A percentile compares a stretch with the other conserved stretches of the same genome.
phyloP scores from a whole-genome alignment of 2,888 invertebrate species.

The Caenorhabditis parvicauda region DNA sequence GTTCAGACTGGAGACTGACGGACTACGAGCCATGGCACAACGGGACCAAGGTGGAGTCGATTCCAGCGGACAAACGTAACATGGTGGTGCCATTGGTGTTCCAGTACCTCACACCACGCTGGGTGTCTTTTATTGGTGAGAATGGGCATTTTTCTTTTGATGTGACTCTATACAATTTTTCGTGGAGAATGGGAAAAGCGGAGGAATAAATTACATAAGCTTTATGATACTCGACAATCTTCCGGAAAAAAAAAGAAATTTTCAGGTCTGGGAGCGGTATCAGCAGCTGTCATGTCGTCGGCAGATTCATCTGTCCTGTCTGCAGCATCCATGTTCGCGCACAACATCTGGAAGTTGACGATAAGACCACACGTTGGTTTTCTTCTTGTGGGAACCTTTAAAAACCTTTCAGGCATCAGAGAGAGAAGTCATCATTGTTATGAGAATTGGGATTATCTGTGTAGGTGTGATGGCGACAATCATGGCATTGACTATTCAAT shows the following conservation, averaged over 20 bases:
- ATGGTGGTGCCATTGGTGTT: slow-evolving; percentile 92
- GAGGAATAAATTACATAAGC: too few relatives aligned
- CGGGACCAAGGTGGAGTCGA: slow-evolving; percentile 52
- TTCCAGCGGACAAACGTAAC: slow-evolving; percentile 72
- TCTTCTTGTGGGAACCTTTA: background rate
- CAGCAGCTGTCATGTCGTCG: slow-evolving; percentile 98
- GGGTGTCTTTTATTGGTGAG: slow-evolving; percentile 88
- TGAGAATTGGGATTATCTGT: slow-evolving; percentile 85
- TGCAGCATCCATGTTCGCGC: slow-evolving; percentile 96
- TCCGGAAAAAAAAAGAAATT: background rate
- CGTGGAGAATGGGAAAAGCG: too few relatives aligned
- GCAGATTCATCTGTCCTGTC: slow-evolving; percentile 97
- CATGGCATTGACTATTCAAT: slow-evolving; percentile 94
- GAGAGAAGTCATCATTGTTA: slow-evolving; percentile 84
- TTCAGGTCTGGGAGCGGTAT: slow-evolving; percentile 82
- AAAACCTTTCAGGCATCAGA: slow-evolving; percentile 77
- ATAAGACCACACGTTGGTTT: slow-evolving; percentile 80
- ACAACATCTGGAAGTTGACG: slow-evolving; percentile 95
- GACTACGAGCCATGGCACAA: slow-evolving; percentile 68
- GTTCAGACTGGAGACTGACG: slow-evolving; percentile 90
- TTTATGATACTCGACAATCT: too few relatives aligned
- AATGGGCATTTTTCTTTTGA: background rate
- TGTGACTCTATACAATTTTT: background rate
- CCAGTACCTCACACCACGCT: slow-evolving; percentile 90
- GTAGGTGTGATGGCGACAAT: slow-evolving; percentile 87